Conservation (phyloP, 2,113 vertebrate species). For the Scolopax mira region DNA sequence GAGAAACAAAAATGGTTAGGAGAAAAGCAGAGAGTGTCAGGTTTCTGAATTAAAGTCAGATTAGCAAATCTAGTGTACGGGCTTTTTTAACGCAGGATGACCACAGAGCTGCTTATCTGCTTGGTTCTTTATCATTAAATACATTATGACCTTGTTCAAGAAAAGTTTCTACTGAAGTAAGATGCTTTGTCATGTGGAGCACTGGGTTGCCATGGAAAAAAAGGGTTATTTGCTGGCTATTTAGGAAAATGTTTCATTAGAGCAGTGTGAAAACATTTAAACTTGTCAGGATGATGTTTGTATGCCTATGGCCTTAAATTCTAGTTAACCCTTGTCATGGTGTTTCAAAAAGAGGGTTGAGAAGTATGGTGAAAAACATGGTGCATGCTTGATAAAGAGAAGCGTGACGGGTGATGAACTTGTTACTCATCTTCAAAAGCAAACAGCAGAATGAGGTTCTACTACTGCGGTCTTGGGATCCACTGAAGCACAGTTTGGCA, state of each 20-base stretch:
- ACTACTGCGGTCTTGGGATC: background rate
- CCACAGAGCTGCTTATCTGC: background rate
- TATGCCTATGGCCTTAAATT: background rate
- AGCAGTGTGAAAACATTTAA: background rate
- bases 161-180: background rate
- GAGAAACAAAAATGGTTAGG: conserved; percentile 31
- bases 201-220: background rate
- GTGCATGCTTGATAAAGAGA: background rate
- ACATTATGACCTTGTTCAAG: background rate
- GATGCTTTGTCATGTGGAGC: background rate
- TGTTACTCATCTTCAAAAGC: background rate
- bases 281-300: background rate
- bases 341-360: background rate
- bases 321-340: background rate
- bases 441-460: background rate
- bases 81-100: background rate
- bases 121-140: background rate
- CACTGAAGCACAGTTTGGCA: background rate
- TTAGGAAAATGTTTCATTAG: background rate
- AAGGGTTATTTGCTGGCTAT: background rate
- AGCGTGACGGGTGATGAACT: background rate
- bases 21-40: background rate
- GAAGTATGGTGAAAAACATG: background rate
- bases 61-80: conserved; percentile 6
- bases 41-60: conserved; percentile 55